phyloP scores from a whole-genome alignment of 2,888 invertebrate genomes.

The Calameuta filiformis region DNA sequence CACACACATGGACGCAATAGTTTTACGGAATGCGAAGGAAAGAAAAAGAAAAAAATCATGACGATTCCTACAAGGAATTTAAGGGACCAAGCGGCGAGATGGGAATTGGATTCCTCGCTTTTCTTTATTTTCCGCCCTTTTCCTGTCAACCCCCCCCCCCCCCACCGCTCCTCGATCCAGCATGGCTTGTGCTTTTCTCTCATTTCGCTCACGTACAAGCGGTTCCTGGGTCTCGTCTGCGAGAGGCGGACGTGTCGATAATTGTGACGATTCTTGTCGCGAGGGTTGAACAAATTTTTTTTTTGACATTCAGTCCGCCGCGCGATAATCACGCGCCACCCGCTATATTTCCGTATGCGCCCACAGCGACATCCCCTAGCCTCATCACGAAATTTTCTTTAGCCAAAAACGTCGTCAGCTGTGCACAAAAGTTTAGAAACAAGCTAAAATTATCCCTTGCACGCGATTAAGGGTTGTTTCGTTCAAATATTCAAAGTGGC shows the following conservation, averaged over 20 bases:
- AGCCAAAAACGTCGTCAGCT: not conserved
- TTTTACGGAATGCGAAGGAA: not conserved
- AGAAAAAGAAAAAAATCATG: not conserved
- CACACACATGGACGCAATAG: not conserved
- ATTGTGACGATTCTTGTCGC: constrained; percentile 19
- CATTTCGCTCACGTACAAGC: constrained; percentile 19
- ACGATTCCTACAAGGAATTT: not conserved
- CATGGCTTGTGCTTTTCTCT: not conserved
- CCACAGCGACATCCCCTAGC: not conserved
- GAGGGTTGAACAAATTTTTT: not conserved
- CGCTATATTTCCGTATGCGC: not conserved
- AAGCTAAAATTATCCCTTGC: not conserved
- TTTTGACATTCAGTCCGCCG: not conserved
- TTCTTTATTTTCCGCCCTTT: not conserved
- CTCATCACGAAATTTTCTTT: no score
- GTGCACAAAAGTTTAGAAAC: not conserved
- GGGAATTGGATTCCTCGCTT: not conserved
- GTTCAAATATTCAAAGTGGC: not conserved
- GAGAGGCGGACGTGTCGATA: constrained; percentile 15
- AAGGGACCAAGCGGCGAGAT: not conserved
- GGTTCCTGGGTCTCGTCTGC: constrained; percentile 8
- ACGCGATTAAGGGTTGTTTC: not conserved
- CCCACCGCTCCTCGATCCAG: not conserved
- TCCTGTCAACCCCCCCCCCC: not conserved
- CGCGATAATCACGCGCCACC: not conserved